Conservation (phyloP, 1,140 invertebrate species). For the Drosophila neocordata region DNA sequence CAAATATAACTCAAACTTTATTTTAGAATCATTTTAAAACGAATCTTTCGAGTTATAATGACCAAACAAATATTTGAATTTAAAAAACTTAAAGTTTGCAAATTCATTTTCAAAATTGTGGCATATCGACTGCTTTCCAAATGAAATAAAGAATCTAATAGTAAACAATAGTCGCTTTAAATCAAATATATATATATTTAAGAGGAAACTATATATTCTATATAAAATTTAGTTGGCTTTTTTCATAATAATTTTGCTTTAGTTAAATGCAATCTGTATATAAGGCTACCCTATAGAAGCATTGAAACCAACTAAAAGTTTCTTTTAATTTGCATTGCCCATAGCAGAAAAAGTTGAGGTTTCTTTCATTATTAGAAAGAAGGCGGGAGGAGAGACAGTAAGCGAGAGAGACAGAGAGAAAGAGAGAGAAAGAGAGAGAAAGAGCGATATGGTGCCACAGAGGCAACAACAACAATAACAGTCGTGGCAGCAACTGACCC, state of each 20-base stretch:
- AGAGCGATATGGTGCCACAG: neutral
- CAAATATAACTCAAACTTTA: no score
- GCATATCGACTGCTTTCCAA: no score
- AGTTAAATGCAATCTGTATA: neutral
- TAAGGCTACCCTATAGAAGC: neutral
- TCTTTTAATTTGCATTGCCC: slow-evolving; percentile 11
- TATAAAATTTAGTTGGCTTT: neutral
- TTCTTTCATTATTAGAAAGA: neutral
- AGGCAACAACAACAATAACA: neutral
- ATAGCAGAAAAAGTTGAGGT: slow-evolving; percentile 11
- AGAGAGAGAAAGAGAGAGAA: neutral
- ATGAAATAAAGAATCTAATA: no score
- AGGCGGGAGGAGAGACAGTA: no score
- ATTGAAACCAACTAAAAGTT: slow-evolving; percentile 2
- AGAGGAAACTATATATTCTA: no score
- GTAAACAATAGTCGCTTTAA: no score
- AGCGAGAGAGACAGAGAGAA: neutral
- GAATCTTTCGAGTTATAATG: no score
- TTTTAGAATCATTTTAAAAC: no score
- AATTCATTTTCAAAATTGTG: no score
- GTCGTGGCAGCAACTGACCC: slow-evolving; percentile 12
- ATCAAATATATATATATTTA: no score
- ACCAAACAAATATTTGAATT: no score
- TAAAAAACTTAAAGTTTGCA: no score
- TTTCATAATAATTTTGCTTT: neutral